Evolutionary conservation across 2,113 vertebrate species (phyloP).

Genomic region (Archilochus colubris): DNA sequence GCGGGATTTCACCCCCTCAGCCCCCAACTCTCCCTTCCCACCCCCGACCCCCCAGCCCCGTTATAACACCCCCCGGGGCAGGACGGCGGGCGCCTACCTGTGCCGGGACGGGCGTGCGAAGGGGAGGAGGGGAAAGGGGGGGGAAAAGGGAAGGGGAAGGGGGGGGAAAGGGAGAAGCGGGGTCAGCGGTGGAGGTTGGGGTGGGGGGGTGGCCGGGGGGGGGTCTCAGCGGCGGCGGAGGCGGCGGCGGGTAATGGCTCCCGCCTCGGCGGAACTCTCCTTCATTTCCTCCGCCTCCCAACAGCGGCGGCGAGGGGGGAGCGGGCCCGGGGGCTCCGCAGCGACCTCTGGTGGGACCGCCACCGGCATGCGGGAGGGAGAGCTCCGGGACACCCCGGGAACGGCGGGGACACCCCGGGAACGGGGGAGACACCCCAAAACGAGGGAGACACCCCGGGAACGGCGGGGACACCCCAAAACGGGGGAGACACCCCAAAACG

Average conservation of each 20-base stretch:
- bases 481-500: too few species aligned
- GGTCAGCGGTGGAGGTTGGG: too few species aligned
- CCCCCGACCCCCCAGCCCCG: neutral
- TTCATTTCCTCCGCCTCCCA: constrained; percentile 8
- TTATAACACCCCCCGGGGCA: neutral
- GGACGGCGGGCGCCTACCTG: neutral
- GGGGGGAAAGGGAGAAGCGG: neutral
- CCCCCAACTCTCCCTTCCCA: too few species aligned
- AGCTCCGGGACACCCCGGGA: too few species aligned
- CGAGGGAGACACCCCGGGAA: too few species aligned
- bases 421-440: too few species aligned
- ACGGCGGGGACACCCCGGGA: too few species aligned
- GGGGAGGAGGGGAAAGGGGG: neutral
- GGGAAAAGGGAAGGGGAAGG: too few species aligned
- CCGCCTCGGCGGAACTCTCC: neutral
- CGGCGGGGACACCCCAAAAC: too few species aligned
- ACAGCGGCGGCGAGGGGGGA: neutral
- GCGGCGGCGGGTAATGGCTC: neutral
- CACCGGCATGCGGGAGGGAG: neutral
- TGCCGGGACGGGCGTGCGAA: neutral
- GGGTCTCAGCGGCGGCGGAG: neutral
- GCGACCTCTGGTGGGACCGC: neutral
- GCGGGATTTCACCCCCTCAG: neutral
- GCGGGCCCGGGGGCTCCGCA: neutral
- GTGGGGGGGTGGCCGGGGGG: neutral